Evolutionary conservation across 2,113 vertebrate genomes (phyloP), one percentile per base, ranked within the genome.

Genomic region (Poeciliopsis occidentalis): DNA sequence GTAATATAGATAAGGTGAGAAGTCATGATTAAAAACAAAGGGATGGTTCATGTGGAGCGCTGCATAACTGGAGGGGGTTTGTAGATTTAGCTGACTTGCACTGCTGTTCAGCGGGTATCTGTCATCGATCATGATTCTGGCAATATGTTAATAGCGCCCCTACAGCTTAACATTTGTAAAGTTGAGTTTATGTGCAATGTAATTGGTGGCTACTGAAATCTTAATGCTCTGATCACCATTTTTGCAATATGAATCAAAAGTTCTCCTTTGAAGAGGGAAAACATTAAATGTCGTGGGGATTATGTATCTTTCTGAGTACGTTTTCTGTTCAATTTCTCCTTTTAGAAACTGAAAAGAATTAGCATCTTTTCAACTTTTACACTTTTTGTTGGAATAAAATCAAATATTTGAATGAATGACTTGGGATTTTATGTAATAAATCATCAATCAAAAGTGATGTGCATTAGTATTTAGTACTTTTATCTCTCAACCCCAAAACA

Each of bases 11-110:
- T 69, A 47, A 84, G 71, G 57, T 69, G 64, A 73, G 64, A 61
- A 81, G 76, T 75, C 78, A 47, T 79, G 85, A 91, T 87, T 82
- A 86, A 91, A 88, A 87, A 83, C 73, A 82, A 88, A 89, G 82
- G 57, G 69, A 81, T 76, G 64, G 70, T 85, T 89, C 71, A 80
- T 81, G 86, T 85, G 2, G 78, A 80, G 80, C 71, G 54, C 54
- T 71, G 84, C 78, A 80, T 90, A 60, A 80, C 83, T 84, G 57
- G 75, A 85, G 88, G 84, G 86, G 86, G 84, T 74, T 60, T 57
- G 31, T 47, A 68, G 81, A 85, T 87, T 84, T 88, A 86, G 91
- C 88, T 91, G 86, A 90, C 72, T 74, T 84, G 67, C 27, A 32
- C 82, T 76, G 80, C 80, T 81, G 76, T 88, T 83, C 73, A 79